phyloP scores from a whole-genome alignment of 2,888 invertebrate genomes.

The Tipula confusa region DNA sequence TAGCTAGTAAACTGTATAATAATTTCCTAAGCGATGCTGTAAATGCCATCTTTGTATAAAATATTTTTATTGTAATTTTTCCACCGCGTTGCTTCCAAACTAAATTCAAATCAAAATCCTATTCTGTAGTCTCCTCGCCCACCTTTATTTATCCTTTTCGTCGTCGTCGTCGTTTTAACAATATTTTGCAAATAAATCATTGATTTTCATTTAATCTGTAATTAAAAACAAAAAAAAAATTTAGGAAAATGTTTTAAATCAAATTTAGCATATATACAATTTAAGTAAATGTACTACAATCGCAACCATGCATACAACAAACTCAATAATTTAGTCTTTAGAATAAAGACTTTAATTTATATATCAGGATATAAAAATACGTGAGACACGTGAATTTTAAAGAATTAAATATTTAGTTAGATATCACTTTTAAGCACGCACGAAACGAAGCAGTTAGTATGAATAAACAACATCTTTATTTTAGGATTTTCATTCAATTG shows the following conservation, averaged over 20 bases:
- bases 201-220: neutral
- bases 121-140: neutral
- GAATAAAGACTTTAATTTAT: neutral
- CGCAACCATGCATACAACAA: neutral
- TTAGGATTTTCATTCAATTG: neutral
- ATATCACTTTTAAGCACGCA: neutral
- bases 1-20: conserved; percentile 54
- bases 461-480: neutral
- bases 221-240: neutral
- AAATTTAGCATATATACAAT: neutral
- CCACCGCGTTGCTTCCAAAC: neutral
- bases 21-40: conserved; percentile 54
- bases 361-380: neutral
- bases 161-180: neutral
- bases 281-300: neutral
- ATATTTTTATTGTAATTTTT: neutral
- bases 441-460: too few relatives aligned
- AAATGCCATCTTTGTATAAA: conserved; percentile 45
- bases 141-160: neutral
- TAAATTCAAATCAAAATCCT: neutral
- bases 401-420: neutral
- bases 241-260: neutral
- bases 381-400: neutral
- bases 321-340: neutral
- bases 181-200: neutral